A percentile compares a stretch with the other conserved stretches of the same genome.
phyloP scores from a whole-genome alignment of 2,113 vertebrate species.

The Tachysurus fulvidraco region DNA sequence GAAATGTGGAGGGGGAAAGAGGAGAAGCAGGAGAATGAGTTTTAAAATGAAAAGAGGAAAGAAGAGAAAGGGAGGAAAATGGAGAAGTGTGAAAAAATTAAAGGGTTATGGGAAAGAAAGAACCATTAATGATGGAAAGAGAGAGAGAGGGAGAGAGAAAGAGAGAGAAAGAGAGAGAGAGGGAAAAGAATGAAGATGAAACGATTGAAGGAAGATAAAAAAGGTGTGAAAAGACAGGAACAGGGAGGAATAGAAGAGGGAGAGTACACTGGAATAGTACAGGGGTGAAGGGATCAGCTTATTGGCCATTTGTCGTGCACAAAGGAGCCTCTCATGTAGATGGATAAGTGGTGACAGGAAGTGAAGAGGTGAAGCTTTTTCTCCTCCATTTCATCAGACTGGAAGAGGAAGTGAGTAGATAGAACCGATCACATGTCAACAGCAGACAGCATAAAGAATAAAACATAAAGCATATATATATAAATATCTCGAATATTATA shows the following conservation, averaged over 20 bases:
- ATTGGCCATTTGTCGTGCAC: slow-evolving; percentile 36
- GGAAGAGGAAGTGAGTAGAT: slow-evolving; percentile 11
- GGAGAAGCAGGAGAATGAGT: not conserved
- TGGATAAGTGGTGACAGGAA: slow-evolving; percentile 47
- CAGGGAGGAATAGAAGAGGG: not conserved
- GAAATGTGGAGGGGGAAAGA: slow-evolving; percentile 4
- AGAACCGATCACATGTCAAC: not conserved
- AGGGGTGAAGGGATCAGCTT: not conserved
- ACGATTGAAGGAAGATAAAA: not conserved
- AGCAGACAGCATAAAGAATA: not conserved
- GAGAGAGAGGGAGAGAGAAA: not conserved
- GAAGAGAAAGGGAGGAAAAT: too few species aligned
- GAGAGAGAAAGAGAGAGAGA: not conserved
- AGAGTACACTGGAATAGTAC: not conserved
- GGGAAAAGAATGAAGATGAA: too few species aligned
- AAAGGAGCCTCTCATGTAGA: slow-evolving; percentile 8
- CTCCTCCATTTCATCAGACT: not conserved
- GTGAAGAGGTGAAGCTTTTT: slow-evolving; percentile 30
- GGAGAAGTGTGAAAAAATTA: not conserved
- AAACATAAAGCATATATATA: not conserved
- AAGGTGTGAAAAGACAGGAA: not conserved
- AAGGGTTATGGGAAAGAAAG: not conserved
- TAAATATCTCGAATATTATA: not conserved
- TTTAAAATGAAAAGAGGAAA: not conserved
- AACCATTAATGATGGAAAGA: not conserved